These are phyloP conservation scores for Lasioglossum pauxillum DNA, from an alignment of 2,888 invertebrate species.

Conservation along the genomic window DNA sequence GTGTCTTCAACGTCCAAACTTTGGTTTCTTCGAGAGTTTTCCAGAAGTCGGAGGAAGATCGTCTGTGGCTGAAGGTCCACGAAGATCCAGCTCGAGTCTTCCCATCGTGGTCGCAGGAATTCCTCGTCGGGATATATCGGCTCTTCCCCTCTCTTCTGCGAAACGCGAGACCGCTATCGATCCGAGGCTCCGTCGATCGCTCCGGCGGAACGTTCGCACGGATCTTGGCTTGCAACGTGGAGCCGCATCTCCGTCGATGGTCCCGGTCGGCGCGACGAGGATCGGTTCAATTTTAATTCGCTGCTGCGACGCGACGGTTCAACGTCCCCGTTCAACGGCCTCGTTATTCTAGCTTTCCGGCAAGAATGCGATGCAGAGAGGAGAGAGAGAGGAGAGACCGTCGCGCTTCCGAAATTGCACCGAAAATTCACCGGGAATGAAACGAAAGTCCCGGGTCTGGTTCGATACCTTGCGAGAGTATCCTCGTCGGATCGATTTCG, in stretches of 20 bases:
- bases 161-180: background rate
- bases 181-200: conserved; percentile 10
- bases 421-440: conserved; percentile 14
- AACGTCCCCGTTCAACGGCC: background rate
- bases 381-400: background rate
- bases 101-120: background rate
- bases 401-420: background rate
- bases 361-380: background rate
- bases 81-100: background rate
- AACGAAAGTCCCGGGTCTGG: background rate
- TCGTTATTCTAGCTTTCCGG: background rate
- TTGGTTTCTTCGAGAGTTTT: background rate
- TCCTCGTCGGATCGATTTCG: background rate
- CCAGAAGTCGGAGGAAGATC: background rate
- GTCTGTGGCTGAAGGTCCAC: background rate
- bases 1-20: background rate
- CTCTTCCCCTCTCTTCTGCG: background rate
- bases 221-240: conserved; percentile 44
- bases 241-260: conserved; percentile 14
- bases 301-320: background rate
- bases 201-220: conserved; percentile 42
- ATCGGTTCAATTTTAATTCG: background rate
- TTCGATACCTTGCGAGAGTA: background rate
- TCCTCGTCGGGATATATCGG: background rate
- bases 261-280: background rate